Conservation (phyloP, 2,888 invertebrate genomes). For the Drosophila cognata region DNA sequence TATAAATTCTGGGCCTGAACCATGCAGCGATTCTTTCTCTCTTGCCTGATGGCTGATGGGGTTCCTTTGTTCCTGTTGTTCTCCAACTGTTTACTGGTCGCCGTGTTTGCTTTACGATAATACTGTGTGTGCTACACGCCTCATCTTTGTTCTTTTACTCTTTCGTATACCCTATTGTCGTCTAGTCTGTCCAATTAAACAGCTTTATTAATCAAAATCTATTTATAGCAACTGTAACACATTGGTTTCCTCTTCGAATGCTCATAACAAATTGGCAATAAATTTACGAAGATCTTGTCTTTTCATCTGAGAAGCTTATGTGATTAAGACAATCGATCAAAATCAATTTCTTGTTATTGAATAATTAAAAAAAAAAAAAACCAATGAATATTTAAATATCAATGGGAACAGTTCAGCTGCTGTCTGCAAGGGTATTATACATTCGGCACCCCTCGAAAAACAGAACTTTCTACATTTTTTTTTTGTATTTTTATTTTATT, state of each 20-base stretch:
- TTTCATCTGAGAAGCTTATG: not conserved
- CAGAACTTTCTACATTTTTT: not conserved
- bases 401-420: not conserved
- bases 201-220: not conserved
- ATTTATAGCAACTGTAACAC: not conserved
- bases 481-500: slow-evolving; percentile 8
- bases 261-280: not conserved
- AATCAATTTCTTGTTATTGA: not conserved
- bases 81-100: slow-evolving; percentile 44
- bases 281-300: not conserved
- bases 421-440: not conserved
- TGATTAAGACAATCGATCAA: not conserved
- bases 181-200: not conserved
- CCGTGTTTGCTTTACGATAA: slow-evolving; percentile 72
- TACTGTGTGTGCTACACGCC: slow-evolving; percentile 52
- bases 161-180: slow-evolving; percentile 4
- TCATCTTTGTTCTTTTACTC: slow-evolving; percentile 19
- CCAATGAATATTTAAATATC: not conserved
- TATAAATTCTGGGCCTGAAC: slow-evolving; percentile 60
- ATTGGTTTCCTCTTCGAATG: not conserved
- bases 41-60: slow-evolving; percentile 7
- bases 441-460: not conserved
- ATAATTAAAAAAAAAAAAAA: not conserved
- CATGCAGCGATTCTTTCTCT: not conserved
- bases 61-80: slow-evolving; percentile 43